Evolutionary conservation across 2,113 vertebrate genomes (phyloP), one percentile per base, ranked within the genome.

Genomic region (Raja brachyura): DNA sequence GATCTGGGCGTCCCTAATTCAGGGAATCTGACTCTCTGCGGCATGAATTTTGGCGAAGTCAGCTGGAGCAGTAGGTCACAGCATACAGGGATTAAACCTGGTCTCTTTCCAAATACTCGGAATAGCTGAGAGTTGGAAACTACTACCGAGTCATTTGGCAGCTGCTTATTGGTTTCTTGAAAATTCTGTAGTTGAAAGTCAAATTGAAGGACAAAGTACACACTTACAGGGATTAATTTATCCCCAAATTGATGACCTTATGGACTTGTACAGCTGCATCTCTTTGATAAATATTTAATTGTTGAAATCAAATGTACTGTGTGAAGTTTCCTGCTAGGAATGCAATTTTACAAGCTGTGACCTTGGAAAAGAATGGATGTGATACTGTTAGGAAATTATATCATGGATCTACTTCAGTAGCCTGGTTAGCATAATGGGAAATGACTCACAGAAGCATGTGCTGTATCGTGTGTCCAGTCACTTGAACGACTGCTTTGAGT

Each of bases 151-250:
- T 88, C 83, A 88, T 88, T 88, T 66, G 83, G 63, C 59, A 63
- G 83, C 83, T 88, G 83, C 83, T 88, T 31, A 88, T 59, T 88
- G 83, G 83, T 88, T 88, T 88, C 83, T 88, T 86, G 14, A 63
- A 88, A 86, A 63, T 66, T 88, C 59, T 88, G 0, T 28, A 31
- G n/a, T 88, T 88, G n/a, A 61, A 86, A 86, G 83, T 13, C 81
- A 86, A 31, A 25, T 86, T 86, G 59, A 88, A 88, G 83, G 83
- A 66, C 59, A 88, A 18, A 63, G 7, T 59, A 14, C 28, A 33
- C 13, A 88, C 31, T 63, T 31, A n/a, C 13, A 3, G 18, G 0
- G 28, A 61, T 63, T 88, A 63, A n/a, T 88, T 63, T 18, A n/a
- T 10, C 14, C 28, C 56, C 28, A 31, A 61, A 8, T 66, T 33